phyloP scores from a whole-genome alignment of 2,888 invertebrate genomes.

The Drosophila fungiperda region DNA sequence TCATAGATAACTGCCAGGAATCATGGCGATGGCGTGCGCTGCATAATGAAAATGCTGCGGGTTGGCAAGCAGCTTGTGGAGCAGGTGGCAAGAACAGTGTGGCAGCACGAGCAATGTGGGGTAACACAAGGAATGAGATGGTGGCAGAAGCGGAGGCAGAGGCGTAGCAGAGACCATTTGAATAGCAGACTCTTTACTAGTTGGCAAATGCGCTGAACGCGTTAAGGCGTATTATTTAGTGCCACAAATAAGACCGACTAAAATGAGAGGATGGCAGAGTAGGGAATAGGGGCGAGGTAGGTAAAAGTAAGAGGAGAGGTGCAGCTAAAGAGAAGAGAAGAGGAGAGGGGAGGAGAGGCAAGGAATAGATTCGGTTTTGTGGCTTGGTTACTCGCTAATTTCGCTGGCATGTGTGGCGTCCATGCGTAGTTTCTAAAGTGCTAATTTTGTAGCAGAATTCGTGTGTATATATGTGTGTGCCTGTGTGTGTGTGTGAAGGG shows the following conservation, averaged over 20 bases:
- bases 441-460: slow-evolving; percentile 46
- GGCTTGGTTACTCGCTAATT: slow-evolving; percentile 56
- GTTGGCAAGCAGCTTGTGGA: slow-evolving; percentile 5
- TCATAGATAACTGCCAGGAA: slow-evolving; percentile 69
- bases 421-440: slow-evolving; percentile 51
- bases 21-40: slow-evolving; percentile 64
- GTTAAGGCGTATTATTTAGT: slow-evolving; percentile 59
- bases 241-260: slow-evolving; percentile 41
- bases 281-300: not conserved
- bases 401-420: slow-evolving; percentile 46
- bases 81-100: not conserved
- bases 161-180: slow-evolving; percentile 30
- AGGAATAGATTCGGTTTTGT: slow-evolving; percentile 20
- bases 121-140: too few species aligned
- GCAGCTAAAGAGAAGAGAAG: not conserved
- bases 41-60: slow-evolving; percentile 73
- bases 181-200: slow-evolving; percentile 46
- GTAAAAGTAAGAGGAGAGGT: not conserved
- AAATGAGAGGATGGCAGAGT: not conserved
- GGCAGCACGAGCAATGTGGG: not conserved
- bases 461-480: slow-evolving; percentile 7
- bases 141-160: too few species aligned
- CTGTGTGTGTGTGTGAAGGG: slow-evolving; percentile 26
- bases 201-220: slow-evolving; percentile 58
- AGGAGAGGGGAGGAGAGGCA: not conserved